Evolutionary conservation across 1,140 invertebrate species (phyloP).

Genomic region (Onthophagus taurus): DNA sequence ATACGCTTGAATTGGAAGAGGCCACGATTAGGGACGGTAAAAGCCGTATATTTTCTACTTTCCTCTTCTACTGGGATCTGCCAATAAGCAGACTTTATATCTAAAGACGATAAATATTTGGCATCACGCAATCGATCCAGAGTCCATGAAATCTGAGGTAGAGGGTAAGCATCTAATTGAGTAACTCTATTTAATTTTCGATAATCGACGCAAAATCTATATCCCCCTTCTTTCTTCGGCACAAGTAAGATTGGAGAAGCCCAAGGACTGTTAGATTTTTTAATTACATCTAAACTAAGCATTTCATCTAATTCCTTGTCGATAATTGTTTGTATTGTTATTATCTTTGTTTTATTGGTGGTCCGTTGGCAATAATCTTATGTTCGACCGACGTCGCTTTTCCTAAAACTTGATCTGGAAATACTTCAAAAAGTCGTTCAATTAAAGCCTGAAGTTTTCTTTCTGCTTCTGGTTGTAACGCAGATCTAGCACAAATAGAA

Average conservation of each 20-base stretch:
- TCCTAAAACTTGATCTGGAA: no score
- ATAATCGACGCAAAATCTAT: slow-evolving; percentile 40
- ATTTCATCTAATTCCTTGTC: slow-evolving; percentile 9
- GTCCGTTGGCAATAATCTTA: no score
- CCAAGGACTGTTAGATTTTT: neutral
- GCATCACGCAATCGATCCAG: slow-evolving; percentile 22
- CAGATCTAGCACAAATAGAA: no score
- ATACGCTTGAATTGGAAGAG: slow-evolving; percentile 34
- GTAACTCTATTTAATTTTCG: no score
- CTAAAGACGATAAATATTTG: slow-evolving; percentile 21
- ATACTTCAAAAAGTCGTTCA: no score
- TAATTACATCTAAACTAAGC: neutral
- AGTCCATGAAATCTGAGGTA: slow-evolving; percentile 19
- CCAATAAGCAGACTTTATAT: slow-evolving; percentile 23
- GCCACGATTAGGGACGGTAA: slow-evolving; percentile 29
- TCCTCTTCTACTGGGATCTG: slow-evolving; percentile 21
- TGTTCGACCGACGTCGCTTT: no score
- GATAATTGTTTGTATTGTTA: neutral
- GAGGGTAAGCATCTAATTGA: slow-evolving; percentile 23
- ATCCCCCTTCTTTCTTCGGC: no score
- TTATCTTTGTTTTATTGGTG: no score
- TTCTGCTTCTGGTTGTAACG: no score
- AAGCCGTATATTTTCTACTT: slow-evolving; percentile 32
- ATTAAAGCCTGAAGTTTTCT: no score
- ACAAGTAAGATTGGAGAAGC: neutral